Evolutionary conservation across 2,113 vertebrate genomes (phyloP), one percentile per base, ranked within the genome.

Genomic region (Anarrhichthys ocellatus): DNA sequence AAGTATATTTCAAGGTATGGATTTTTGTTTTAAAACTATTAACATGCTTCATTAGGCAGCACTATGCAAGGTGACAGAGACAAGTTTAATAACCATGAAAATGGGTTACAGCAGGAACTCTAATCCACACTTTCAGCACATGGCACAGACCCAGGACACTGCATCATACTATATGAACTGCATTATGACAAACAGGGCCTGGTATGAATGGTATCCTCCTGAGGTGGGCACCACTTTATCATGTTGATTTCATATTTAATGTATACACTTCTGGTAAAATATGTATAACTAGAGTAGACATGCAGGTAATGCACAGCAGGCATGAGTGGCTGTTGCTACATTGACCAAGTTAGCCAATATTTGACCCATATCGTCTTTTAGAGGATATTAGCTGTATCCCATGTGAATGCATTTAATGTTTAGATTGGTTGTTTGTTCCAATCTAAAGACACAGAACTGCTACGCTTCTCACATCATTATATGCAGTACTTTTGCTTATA

Each of bases 211-310:
- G 6, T 17, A 29, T 52, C 27, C 20, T 42, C 42, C 46, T n/a
- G 2, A 22, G 42, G 22, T 42, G 8, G 17, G 8, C 27, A 75
- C 40, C 15, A 3, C 10, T 83, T 73, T 15, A 73, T 8, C 24
- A 42, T 58, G 72, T 69, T 82, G 48, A 63, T 72, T 78, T 59
- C 6, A 52, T 48, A 34, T 76, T 54, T 44, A 34, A 73, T 70
- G 56, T 9, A 9, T 74, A 34, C 61, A 61, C 15, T 4, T 50
- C 1, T 40, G 50, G 13, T 80, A 15, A 77, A 75, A 81, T 65
- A 82, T 77, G 46, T 34, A 63, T 32, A 13, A 63, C 13, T 61
- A 50, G 38, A 72, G 7, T 50, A 50, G 22, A 54, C 9, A 20
- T 72, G 14, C 59, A 78, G 38, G 27, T 58, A 67, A 40, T 29